Base-by-base conservation (phyloP, 1,140 invertebrate species). In the Oedothorax gibbosus region DNA sequence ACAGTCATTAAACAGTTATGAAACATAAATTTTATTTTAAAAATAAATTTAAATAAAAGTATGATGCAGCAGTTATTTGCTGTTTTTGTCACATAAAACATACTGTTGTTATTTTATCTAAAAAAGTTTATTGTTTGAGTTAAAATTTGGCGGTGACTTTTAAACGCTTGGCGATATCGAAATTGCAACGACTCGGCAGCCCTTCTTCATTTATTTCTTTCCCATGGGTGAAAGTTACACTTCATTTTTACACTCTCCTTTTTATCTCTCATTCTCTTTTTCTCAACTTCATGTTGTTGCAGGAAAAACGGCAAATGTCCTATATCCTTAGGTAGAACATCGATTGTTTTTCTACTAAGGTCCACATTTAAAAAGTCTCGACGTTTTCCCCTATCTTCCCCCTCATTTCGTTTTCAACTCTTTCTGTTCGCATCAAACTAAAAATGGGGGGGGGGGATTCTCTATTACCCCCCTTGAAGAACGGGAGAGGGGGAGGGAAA, bases 381-480 rank as follows among this genome's bases (percentile, higher is more conserved):
- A 35, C 35, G 35, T 35, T 35, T 35, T 35, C 5, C 35, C 35
- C 35, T 35, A 35, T 35, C 35, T 53, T 71, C 62, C 51, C 50
- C 54, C 21, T 71, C 80, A 73, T 82, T 82, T 65, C 20, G 64
- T 82, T 73, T 72, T 62, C 35, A 72, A 66, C 69, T 72, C 51
- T 65, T 81, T 75, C 56, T 57, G 18, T 20, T 75, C 20, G 57
- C 9, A 18, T 20, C 15, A 6, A 49, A 50, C 11, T 73, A 53
- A 73, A 57, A 69, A 62, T 49, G 20, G 57, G 68, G 12, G 49
- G n/a, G 15, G 35, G 15, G 18, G 21, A 21, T 57, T 75, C 18
- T 62, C n/a, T 57, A 14, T 49, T 20, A 75, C 14, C 10, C 54
- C 72, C 56, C 51, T 77, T 35, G n/a, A 60, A 49, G 54, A 64